Percentiles rank a stretch among this genome's conserved stretches.
phyloP scores from a whole-genome alignment of 1,140 invertebrate genomes.

The roundworm (Caenorhabditis elegans) region WBcel235 BX284603.4:765501-766000 shows the following conservation, averaged over 20 bases:
- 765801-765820: not conserved
- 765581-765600: too few species aligned
- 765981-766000: not conserved
- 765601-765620: too few species aligned
- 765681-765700: too few species aligned
- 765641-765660: too few species aligned
- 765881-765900: not conserved
- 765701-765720: too few species aligned
- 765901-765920: not conserved
- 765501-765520: not conserved
- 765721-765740: too few species aligned
- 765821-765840: not conserved
- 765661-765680: too few species aligned
- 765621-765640: too few species aligned
- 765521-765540: not conserved
- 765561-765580: too few species aligned
- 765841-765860: not conserved
- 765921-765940: not conserved
- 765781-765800: not conserved
- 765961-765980: not conserved
- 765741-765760: too few species aligned
- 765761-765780: too few species aligned
- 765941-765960: not conserved
- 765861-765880: not conserved
- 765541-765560: too few species aligned